These are phyloP conservation scores for Pseudococcus jackbeardsleyi DNA, from an alignment of 2,888 invertebrate species.

Conservation along the genomic window DNA sequence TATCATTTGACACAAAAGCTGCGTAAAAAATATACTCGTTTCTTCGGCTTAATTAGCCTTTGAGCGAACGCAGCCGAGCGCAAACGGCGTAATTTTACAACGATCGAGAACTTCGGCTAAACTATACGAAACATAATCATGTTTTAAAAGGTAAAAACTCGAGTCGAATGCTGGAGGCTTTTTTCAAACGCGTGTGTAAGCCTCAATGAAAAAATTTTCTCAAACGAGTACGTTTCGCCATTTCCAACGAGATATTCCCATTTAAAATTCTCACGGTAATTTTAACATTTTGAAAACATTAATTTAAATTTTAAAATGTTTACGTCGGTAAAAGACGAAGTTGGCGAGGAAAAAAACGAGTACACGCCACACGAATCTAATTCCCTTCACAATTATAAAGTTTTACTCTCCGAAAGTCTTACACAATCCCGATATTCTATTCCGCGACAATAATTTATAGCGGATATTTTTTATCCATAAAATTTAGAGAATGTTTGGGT, in stretches of 20 bases:
- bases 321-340: background rate
- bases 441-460: background rate
- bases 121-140: background rate
- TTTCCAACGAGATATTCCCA: conserved; percentile 1
- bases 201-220: background rate
- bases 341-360: background rate
- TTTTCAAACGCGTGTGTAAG: background rate
- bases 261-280: conserved; percentile 18
- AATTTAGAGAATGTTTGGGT: background rate
- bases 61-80: background rate
- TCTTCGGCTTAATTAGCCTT: conserved; percentile 10
- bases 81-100: background rate
- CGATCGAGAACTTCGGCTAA: background rate
- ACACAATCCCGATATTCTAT: background rate
- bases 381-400: conserved; percentile 30
- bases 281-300: conserved; percentile 33
- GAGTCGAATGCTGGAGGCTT: background rate
- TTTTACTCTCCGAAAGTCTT: background rate
- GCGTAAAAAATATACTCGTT: background rate
- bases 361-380: background rate
- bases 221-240: background rate
- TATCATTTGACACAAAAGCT: background rate
- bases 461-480: background rate
- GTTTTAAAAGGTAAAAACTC: background rate
- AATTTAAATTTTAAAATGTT: conserved; percentile 32